Conservation (phyloP, 1,140 invertebrate species). For the Pseudomyrmex concolor region DNA sequence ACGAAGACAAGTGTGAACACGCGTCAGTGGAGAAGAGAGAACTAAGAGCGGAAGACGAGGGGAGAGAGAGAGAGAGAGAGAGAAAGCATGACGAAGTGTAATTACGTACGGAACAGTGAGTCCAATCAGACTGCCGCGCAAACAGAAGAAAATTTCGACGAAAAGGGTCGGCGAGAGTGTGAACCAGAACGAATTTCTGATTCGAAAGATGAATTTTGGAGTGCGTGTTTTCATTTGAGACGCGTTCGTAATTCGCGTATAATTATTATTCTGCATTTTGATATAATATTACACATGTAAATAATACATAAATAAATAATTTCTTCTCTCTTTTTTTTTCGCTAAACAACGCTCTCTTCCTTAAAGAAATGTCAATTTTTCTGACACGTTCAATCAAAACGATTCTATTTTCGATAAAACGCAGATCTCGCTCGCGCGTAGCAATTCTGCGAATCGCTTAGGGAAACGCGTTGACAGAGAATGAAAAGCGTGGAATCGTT, state of each 20-base stretch:
- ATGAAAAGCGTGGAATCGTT: not conserved
- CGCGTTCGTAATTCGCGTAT: not conserved
- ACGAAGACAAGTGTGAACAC: not conserved
- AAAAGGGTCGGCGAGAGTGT: constrained; percentile 1
- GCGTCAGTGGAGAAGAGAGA: constrained; percentile 26
- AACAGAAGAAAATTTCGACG: constrained; percentile 66
- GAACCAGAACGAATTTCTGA: constrained; percentile 55
- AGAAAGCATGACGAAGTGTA: constrained; percentile 34
- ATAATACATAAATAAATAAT: too few species aligned
- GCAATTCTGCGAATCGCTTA: not conserved
- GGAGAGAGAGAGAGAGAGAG: not conserved
- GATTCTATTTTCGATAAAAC: not conserved
- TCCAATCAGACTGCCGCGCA: constrained; percentile 67
- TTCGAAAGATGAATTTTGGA: not conserved
- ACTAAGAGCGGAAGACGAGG: constrained; percentile 20
- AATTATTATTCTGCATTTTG: too few species aligned
- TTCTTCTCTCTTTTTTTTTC: too few species aligned
- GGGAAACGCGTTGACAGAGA: not conserved
- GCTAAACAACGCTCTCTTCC: too few species aligned
- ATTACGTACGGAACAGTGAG: constrained; percentile 64
- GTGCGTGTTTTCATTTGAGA: not conserved
- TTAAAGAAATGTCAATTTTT: not conserved
- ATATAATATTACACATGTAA: not conserved
- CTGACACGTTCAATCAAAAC: constrained; percentile 6
- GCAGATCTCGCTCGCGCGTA: not conserved